A percentile compares a stretch with the other conserved stretches of the same genome.
phyloP scores from a whole-genome alignment of 2,888 invertebrate genomes.

The Mamestra brassicae region DNA sequence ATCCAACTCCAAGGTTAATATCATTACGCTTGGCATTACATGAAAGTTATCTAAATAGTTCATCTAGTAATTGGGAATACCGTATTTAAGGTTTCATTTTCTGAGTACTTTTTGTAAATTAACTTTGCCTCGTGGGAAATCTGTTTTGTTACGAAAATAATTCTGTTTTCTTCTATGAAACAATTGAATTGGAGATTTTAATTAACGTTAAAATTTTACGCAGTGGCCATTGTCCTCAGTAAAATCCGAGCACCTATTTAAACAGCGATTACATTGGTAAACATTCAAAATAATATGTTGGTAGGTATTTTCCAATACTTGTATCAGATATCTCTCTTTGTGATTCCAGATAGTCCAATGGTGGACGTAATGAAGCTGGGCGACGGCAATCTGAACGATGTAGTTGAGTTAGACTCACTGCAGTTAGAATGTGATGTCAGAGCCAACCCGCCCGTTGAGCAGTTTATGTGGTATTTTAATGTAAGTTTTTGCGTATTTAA shows the following conservation, averaged over 20 bases:
- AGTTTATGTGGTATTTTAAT: conserved; percentile 86
- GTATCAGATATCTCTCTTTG: background rate
- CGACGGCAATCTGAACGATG: conserved; percentile 79
- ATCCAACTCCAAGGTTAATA: conserved; percentile 29
- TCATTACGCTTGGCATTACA: conserved; percentile 32
- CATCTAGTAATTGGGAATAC: conserved; percentile 50
- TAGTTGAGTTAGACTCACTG: conserved; percentile 84
- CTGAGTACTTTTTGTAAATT: conserved; percentile 39
- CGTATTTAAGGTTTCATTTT: conserved; percentile 40
- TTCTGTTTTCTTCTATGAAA: conserved; percentile 21
- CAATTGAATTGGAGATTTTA: conserved; percentile 37
- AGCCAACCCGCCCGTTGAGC: conserved; percentile 87
- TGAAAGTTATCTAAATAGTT: conserved; percentile 48
- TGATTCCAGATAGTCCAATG: conserved; percentile 86
- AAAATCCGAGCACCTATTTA: conserved; percentile 14
- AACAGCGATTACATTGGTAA: conserved; percentile 12
- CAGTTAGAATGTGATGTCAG: conserved; percentile 84
- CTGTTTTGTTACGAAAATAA: conserved; percentile 17
- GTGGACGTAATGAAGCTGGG: conserved; percentile 82
- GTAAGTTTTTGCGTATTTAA: conserved; percentile 73
- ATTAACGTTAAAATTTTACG: conserved; percentile 9
- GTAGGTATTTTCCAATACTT: background rate
- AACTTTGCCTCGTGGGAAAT: conserved; percentile 54
- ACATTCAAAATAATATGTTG: conserved; percentile 6
- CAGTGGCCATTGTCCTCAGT: background rate